Evolutionary conservation across 2,113 vertebrate species (phyloP), one percentile per base, ranked within the genome.

Genomic region (Telmatochromis bifrenatus): DNA sequence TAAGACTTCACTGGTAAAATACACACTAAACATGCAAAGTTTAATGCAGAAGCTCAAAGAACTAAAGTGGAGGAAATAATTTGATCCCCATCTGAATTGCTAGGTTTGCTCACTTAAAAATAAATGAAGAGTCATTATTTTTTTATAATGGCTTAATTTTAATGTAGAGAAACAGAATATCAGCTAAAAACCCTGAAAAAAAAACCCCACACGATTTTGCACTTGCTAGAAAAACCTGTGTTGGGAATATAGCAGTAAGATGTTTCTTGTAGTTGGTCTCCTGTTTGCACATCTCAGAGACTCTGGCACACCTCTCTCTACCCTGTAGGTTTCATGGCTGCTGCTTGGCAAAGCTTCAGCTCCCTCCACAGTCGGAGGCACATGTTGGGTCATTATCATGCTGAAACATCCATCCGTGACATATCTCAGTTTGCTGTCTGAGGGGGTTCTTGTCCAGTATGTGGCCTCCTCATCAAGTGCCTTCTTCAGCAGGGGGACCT

Each of bases 151-250:
- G 62, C n/a, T 68, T 39, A 14, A 39, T 39, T 68, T 68, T 68
- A 68, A 68, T 68, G 35, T 21, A 39, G 35, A 68, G 35, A 68
- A 2, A 68, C 11, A 39, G n/a, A 68, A 39, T 68, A 68, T 39
- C 62, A 39, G 7, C 35, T 21, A 68, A 39, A 68, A 21, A 9
- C 12, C 62, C 33, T 37, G 33, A 8, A 65, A 37, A 37, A 33
- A 37, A 65, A 10, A 0, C 0, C 12, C 13, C 17, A 68, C 11
- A 68, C 0, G 11, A 68, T 39, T 68, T 37, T 21, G 11, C 7
- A 68, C 33, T 21, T 37, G 33, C 33, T 65, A 8, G 60, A 37
- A 37, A 65, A 65, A 37, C 7, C 60, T 35, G 31, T 21, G 60
- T 21, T 65, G 60, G 15, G 9, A 3, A 62, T n/a, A 35, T 3